Conservation (phyloP, 2,888 invertebrate genomes). For the Podotricha telesiphe region DNA sequence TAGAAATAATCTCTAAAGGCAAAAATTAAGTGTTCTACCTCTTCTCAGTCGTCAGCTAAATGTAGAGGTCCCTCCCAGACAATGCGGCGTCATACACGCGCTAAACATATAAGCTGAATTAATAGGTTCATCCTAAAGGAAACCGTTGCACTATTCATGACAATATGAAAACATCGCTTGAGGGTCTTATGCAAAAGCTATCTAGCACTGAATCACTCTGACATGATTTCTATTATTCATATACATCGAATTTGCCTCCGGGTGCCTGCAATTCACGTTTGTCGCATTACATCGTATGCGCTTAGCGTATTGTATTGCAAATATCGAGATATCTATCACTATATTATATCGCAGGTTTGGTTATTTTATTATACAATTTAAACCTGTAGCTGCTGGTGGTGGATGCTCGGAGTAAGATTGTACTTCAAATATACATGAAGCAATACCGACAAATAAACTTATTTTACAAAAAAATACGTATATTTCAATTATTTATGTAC, state of each 20-base stretch:
- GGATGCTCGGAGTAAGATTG: too few relatives aligned
- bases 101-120: slow-evolving; percentile 8
- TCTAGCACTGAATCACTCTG: slow-evolving; percentile 64
- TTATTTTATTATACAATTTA: too few relatives aligned
- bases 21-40: too few relatives aligned
- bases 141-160: slow-evolving; percentile 23
- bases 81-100: background rate
- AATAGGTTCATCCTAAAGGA: slow-evolving; percentile 14
- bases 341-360: background rate
- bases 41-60: background rate
- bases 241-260: slow-evolving; percentile 51
- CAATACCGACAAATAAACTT: too few relatives aligned
- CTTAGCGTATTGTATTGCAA: slow-evolving; percentile 37
- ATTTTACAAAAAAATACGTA: too few relatives aligned
- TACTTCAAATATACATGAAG: too few relatives aligned
- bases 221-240: slow-evolving; percentile 70
- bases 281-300: slow-evolving; percentile 41
- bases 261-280: slow-evolving; percentile 44
- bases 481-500: too few relatives aligned
- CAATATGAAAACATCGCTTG: slow-evolving; percentile 38
- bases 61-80: background rate
- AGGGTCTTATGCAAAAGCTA: slow-evolving; percentile 63
- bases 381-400: too few relatives aligned
- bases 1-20: too few relatives aligned
- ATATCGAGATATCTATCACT: slow-evolving; percentile 23